Evolutionary conservation across 2,113 vertebrate genomes (phyloP), one percentile per base, ranked within the genome.

Genomic region (Takifugu flavidus): DNA sequence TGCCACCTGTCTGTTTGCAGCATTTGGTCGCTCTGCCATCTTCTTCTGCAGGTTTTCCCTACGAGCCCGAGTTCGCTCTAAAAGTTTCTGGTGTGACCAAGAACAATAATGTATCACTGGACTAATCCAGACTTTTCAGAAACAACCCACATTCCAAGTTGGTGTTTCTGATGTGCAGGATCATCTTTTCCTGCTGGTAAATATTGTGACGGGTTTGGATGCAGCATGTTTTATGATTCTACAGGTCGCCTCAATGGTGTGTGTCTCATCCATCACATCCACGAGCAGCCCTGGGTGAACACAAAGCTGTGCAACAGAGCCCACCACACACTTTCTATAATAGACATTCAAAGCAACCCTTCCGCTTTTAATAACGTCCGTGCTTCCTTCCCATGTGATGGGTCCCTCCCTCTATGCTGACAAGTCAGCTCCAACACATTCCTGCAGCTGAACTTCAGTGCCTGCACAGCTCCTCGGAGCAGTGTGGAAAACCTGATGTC

Each of bases 31-130:
- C 55, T 94, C 95, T 0, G 95, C 94, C 82, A 98, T 92, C 73
- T 99, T 98, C 83, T 91, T 98, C 91, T 99, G 96, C 62, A 99
- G 90, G 82, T 98, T 98, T 71, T 99, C 97, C 67, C 96, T 79
- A 62, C 97, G 94, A 68, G 96, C 96, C 6, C 96, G 93, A 0
- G 97, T 99, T 62, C 96, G 91, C 82, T 99, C 96, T 15, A 99
- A 86, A 34, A 99, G 89, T 94, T 98, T 99, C 97, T 99, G 62
- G 43, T 58, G 20, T 14, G 54, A 74, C 11, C 54, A 45, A 34
- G 65, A 56, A 46, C 52, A n/a, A 13, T 2, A 26, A 31, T 20
- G 13, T 15, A 7, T 39, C 7, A 39, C 7, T 39, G 34, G 34
- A 39, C 34, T 10, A 10, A 39, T 39, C 34, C 34, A 39, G 7